Conservation (phyloP, 2,888 invertebrate species). For the Cosmia pyralina region DNA sequence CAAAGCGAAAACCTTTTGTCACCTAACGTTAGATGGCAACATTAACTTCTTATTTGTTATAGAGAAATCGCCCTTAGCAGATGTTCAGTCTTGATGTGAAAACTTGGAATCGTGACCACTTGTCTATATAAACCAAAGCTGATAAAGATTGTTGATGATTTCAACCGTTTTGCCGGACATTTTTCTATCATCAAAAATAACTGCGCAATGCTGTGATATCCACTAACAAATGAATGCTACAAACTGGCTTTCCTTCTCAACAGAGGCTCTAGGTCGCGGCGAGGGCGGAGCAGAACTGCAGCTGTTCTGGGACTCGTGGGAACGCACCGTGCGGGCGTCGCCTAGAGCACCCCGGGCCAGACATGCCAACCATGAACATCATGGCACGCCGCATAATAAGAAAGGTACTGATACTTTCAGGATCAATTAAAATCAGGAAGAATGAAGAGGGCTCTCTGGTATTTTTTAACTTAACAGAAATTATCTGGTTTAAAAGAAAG, state of each 20-base stretch:
- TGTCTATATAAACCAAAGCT: neutral
- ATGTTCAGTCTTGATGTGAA: neutral
- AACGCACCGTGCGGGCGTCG: conserved; percentile 91
- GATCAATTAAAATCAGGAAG: accelerated
- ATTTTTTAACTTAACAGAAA: no score
- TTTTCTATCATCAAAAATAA: neutral
- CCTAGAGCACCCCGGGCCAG: conserved; percentile 74
- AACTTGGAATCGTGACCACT: neutral
- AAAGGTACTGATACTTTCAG: conserved; percentile 52
- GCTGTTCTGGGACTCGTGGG: conserved; percentile 99
- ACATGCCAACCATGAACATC: conserved; percentile 65
- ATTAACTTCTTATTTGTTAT: neutral
- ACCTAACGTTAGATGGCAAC: neutral
- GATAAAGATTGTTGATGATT: neutral
- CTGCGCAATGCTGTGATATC: neutral
- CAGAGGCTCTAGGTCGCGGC: conserved; percentile 85
- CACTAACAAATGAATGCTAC: conserved; percentile 14
- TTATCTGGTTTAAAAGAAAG: no score
- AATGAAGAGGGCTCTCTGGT: neutral
- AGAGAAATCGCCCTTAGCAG: neutral
- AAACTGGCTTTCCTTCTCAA: neutral
- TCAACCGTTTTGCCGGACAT: neutral
- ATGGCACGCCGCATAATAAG: conserved; percentile 77
- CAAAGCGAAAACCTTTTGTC: neutral
- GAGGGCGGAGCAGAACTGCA: conserved; percentile 91